phyloP scores from a whole-genome alignment of 2,113 vertebrate genomes.

The Triplophysa rosa region DNA sequence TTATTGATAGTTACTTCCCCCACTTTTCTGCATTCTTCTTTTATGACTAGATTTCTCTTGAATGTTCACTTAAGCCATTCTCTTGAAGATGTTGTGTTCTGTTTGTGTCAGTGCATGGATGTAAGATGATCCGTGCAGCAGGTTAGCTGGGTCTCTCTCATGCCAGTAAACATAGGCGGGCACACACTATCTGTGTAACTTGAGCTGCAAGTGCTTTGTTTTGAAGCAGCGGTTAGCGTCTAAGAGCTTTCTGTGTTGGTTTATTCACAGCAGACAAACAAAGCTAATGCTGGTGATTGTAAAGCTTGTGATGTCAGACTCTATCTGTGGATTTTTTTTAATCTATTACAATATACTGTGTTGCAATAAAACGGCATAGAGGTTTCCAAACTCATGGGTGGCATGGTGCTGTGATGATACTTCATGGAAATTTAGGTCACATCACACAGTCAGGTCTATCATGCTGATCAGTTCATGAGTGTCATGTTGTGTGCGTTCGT shows the following conservation, averaged over 20 bases:
- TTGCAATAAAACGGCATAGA: neutral
- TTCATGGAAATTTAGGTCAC: constrained; percentile 14
- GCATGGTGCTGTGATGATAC: neutral
- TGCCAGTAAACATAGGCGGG: constrained; percentile 34
- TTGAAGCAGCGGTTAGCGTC: constrained; percentile 43
- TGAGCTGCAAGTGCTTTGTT: constrained; percentile 68
- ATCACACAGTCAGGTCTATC: constrained; percentile 5
- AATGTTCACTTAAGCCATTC: neutral
- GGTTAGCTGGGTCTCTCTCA: constrained; percentile 21
- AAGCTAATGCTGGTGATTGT: constrained; percentile 21
- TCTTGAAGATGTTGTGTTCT: neutral
- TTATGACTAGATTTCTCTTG: neutral
- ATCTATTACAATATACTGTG: neutral
- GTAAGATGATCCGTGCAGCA: constrained; percentile 20
- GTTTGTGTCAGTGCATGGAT: neutral
- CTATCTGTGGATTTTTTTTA: neutral
- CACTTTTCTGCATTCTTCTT: neutral
- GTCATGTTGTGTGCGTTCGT: constrained; percentile 17
- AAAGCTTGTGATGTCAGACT: neutral
- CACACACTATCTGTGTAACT: constrained; percentile 63
- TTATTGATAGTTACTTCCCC: neutral
- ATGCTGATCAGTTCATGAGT: constrained; percentile 29
- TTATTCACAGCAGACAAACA: constrained; percentile 52
- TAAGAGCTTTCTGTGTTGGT: constrained; percentile 60
- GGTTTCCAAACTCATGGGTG: neutral